These are phyloP conservation scores for Agonum fuliginosum DNA, from an alignment of 2,888 invertebrate genomes.

Conservation along the genomic window DNA sequence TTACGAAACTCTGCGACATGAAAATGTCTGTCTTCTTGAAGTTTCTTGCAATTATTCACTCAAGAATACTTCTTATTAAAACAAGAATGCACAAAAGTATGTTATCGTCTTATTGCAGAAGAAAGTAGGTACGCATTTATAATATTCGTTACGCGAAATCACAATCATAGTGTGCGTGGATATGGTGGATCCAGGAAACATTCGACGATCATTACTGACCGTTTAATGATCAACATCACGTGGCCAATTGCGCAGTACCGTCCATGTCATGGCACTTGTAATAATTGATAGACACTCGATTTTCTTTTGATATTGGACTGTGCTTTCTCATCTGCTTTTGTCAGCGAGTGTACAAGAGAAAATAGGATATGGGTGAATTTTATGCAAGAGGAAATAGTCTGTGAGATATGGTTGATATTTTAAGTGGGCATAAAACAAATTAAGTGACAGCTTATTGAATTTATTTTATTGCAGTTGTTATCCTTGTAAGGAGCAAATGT, in stretches of 20 bases:
- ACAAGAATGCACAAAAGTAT: conserved; percentile 10
- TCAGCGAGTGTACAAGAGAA: neutral
- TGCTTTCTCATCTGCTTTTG: conserved; percentile 3
- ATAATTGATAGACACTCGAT: conserved; percentile 7
- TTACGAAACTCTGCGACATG: too few species aligned
- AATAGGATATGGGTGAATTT: conserved; percentile 35
- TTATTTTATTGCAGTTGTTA: neutral
- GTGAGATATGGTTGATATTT: conserved; percentile 18
- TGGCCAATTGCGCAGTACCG: neutral
- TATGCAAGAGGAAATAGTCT: conserved; percentile 8
- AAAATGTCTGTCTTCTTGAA: too few species aligned
- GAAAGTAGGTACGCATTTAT: neutral
- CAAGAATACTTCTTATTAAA: neutral
- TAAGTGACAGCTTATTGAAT: neutral
- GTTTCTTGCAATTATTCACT: too few species aligned
- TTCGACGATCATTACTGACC: conserved; percentile 4
- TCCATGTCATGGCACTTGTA: neutral
- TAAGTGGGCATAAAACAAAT: neutral
- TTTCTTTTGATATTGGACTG: neutral
- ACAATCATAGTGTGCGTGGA: neutral
- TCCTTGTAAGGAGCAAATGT: neutral
- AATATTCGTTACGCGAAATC: neutral
- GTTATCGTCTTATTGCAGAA: neutral
- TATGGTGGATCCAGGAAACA: conserved; percentile 7
- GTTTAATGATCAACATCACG: neutral